phyloP scores from a whole-genome alignment of 2,797 vertebrate genomes.

The Enteromius afrohamiltoni region DNA sequence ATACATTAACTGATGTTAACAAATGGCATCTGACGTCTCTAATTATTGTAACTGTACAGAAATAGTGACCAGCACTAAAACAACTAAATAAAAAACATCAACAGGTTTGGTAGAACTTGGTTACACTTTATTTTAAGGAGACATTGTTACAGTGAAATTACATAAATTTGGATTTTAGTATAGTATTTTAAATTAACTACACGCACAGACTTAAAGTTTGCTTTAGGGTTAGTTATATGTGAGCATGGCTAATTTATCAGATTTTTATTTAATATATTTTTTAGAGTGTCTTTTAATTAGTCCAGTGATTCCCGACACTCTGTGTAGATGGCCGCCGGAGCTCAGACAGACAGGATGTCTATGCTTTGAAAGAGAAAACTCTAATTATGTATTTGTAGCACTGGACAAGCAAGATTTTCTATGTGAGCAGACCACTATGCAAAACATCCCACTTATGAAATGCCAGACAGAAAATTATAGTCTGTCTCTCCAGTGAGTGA shows the following conservation, averaged over 20 bases:
- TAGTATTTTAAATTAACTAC: neutral
- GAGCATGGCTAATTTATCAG: neutral
- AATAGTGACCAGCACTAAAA: neutral
- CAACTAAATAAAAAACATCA: neutral
- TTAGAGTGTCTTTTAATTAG: neutral
- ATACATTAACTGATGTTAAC: no score
- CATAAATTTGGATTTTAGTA: neutral
- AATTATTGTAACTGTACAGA: neutral
- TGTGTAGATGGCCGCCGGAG: neutral
- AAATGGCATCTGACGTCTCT: no score
- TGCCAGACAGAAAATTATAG: slow-evolving; percentile 37
- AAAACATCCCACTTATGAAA: slow-evolving; percentile 23
- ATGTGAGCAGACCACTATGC: slow-evolving; percentile 23
- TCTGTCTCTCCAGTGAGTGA: slow-evolving; percentile 23
- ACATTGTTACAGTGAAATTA: neutral
- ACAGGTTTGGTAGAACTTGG: neutral
- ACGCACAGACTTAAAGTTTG: neutral
- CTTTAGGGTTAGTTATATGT: neutral
- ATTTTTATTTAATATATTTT: neutral
- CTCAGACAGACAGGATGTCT: slow-evolving; percentile 47
- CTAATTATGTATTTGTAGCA: slow-evolving; percentile 47
- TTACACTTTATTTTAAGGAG: neutral
- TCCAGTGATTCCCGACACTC: neutral
- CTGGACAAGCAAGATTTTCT: slow-evolving; percentile 50
- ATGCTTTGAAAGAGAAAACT: slow-evolving; percentile 39